Evolutionary conservation across 1,140 invertebrate genomes (phyloP).

Genomic region (Aculops lycopersici): DNA sequence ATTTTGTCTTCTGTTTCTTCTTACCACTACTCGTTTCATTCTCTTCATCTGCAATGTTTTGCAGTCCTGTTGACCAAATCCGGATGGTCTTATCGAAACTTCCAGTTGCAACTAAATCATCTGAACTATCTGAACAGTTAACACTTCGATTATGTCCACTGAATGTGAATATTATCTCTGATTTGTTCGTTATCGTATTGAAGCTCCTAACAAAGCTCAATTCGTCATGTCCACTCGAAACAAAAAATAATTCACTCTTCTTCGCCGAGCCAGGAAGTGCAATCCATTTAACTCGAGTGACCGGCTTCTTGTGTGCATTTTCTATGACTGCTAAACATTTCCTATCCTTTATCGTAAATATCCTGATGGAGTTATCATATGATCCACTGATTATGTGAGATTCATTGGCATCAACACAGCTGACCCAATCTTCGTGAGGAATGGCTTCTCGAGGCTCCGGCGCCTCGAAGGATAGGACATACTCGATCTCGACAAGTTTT

Average conservation of each 20-base stretch:
- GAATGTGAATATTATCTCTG: slow-evolving; percentile 42
- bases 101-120: slow-evolving; percentile 39
- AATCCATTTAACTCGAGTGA: slow-evolving; percentile 62
- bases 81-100: slow-evolving; percentile 44
- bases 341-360: slow-evolving; percentile 22
- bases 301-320: slow-evolving; percentile 41
- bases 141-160: slow-evolving; percentile 58
- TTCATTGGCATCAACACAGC: slow-evolving; percentile 33
- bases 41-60: slow-evolving; percentile 5
- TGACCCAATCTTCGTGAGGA: slow-evolving; percentile 82
- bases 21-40: slow-evolving; percentile 3
- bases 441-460: slow-evolving; percentile 62
- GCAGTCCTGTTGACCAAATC: slow-evolving; percentile 19
- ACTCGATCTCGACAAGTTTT: slow-evolving; percentile 50
- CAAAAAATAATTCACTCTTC: slow-evolving; percentile 6
- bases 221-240: slow-evolving; percentile 28
- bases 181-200: slow-evolving; percentile 33
- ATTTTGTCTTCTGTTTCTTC: slow-evolving; percentile 4
- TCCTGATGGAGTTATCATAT: slow-evolving; percentile 64
- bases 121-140: slow-evolving; percentile 31
- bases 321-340: not conserved
- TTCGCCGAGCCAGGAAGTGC: slow-evolving; percentile 17
- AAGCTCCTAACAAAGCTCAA: slow-evolving; percentile 63
- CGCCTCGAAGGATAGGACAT: slow-evolving; percentile 48
- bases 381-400: slow-evolving; percentile 70